phyloP scores from a whole-genome alignment of 2,797 vertebrate genomes.

The Falco columbarius region DNA sequence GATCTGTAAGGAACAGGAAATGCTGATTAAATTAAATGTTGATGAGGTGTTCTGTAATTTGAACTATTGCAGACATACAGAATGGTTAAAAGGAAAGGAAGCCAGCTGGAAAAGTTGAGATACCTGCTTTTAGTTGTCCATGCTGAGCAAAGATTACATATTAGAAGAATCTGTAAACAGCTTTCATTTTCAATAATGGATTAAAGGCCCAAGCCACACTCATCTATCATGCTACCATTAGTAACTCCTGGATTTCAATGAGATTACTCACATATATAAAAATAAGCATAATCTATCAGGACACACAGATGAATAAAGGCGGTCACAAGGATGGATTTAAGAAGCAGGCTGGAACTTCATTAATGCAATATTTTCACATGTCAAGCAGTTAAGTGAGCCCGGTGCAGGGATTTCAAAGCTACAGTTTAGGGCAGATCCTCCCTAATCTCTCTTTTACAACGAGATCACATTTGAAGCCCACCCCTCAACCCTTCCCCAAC shows the following conservation, averaged over 20 bases:
- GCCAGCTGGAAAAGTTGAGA: background rate
- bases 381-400: slow-evolving; percentile 36
- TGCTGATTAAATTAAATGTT: slow-evolving; percentile 36
- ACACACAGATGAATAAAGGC: slow-evolving; percentile 53
- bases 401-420: background rate
- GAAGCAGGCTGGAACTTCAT: slow-evolving; percentile 54
- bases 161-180: slow-evolving; percentile 8
- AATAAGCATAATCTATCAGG: slow-evolving; percentile 48
- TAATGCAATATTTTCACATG: slow-evolving; percentile 60
- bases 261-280: slow-evolving; percentile 37
- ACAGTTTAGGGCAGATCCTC: background rate
- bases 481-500: background rate
- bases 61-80: background rate
- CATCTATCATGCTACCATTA: slow-evolving; percentile 2
- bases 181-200: slow-evolving; percentile 8
- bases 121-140: background rate
- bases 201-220: background rate
- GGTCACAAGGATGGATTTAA: slow-evolving; percentile 66
- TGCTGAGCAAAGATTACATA: background rate
- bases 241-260: slow-evolving; percentile 20
- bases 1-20: slow-evolving; percentile 40
- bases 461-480: background rate
- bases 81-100: background rate
- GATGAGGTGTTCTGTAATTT: slow-evolving; percentile 10
- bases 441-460: background rate